Evolutionary conservation across 1,140 invertebrate genomes (phyloP), one percentile per base, ranked within the genome.

Genomic region (Ceratina australensis): DNA sequence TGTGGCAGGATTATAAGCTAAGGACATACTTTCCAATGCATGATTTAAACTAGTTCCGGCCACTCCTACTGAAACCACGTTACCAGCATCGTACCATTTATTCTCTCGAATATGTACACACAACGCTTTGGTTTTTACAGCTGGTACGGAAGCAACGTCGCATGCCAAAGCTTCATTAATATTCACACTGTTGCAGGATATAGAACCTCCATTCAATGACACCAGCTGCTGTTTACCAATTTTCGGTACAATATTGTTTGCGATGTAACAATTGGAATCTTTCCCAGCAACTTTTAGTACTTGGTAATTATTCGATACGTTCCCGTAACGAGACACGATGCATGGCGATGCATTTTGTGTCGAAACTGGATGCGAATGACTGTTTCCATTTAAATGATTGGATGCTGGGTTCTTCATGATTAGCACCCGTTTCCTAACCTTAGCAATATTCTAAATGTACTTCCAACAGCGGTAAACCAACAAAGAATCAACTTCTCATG

Each of bases 11-110:
- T 92, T 93, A 80, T 93, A 93, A 63, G 93, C 92, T 84, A 93
- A 73, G 64, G 93, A 93, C 91, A 93, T 93, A 84, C 91, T 93
- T 68, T 93, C 92, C 65, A 93, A 81, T 59, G 93, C 92, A 87
- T 92, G 91, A 78, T 92, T 93, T 42, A 93, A 83, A n/a, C 87
- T 91, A 24, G 90, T 87, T 16, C 90, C 90, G 8, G 88, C 87
- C 1, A 90, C 86, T 5, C 90, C 90, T 5, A 90, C 87, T 5
- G 89, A 91, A 10, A 91, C 85, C 10, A 90, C 79, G 61, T 90
- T 91, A 15, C 89, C 87, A n/a, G 89, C 89, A 64, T 90, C 89
- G 33, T 91, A 91, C 90, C 90, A 91, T 61, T 91, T 91, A 75
- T 91, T 91, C 28, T 91, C 89, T 50, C 90, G 77, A 22, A 91